Percentiles rank a stretch among this genome's conserved stretches.
Evolutionary conservation across 2,113 vertebrate genomes (phyloP).

Genomic region (Anthoscopus minutus): DNA sequence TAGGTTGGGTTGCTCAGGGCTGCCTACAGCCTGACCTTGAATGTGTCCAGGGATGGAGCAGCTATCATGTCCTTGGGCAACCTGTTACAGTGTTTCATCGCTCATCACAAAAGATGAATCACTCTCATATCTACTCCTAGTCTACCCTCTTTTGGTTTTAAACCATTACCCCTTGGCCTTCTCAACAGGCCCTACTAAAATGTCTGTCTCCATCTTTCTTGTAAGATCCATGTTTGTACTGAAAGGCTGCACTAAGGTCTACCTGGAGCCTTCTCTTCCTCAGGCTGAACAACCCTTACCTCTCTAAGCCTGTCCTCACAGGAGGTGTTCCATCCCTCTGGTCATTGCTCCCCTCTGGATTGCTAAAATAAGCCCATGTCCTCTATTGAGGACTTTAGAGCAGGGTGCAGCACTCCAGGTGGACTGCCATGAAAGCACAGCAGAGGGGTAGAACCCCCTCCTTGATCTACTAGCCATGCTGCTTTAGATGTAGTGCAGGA

Average conservation of each 20-base stretch:
- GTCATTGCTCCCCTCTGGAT: neutral
- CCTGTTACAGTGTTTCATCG: neutral
- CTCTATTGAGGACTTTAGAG: neutral
- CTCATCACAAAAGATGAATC: neutral
- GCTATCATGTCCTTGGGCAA: neutral
- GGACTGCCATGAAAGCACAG: neutral
- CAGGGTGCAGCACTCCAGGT: neutral
- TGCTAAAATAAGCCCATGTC: neutral
- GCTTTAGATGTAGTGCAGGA: neutral
- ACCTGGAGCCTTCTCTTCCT: neutral
- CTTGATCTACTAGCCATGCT: fast-evolving
- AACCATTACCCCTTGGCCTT: neutral
- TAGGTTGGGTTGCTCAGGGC: neutral
- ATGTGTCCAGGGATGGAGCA: neutral
- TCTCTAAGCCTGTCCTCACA: neutral
- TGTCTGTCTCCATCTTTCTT: neutral
- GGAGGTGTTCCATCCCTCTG: neutral
- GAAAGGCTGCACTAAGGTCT: neutral
- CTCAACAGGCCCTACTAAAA: neutral
- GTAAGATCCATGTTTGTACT: neutral
- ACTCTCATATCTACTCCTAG: neutral
- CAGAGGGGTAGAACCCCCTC: neutral
- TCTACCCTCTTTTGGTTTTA: neutral
- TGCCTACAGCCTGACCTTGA: neutral
- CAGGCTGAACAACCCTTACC: neutral